Evolutionary conservation across 2,797 vertebrate species (phyloP), one percentile per base, ranked within the genome.

Genomic region (Eospalax fontanierii): DNA sequence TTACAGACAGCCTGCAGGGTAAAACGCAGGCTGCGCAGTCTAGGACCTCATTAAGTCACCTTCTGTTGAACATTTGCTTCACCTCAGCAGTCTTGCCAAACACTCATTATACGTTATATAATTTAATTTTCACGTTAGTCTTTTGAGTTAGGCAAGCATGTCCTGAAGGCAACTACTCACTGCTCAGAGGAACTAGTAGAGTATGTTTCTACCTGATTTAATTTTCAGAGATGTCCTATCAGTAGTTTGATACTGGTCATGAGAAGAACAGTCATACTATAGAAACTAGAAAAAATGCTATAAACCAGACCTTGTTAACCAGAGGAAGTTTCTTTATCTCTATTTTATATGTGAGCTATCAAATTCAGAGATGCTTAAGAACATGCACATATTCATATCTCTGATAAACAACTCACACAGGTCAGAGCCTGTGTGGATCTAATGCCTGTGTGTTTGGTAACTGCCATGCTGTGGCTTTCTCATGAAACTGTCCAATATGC

Each of bases 351-450:
- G 76, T 22, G 12, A 90, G 18, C 14, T 73, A 26, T 26, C 40
- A 79, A n/a, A 14, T 86, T 96, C 83, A 90, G 1, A 86, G 63
- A 71, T 85, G 1, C 43, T 79, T 54, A 61, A 81, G 5, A 89
- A 54, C 7, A 2, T 46, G 33, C 30, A 38, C 10, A 46, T n/a
- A 24, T 84, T 90, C 9, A 50, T 21, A 63, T 46, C 87, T 22
- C 21, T 43, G 83, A 89, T 93, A 93, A 91, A 84, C 66, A 84
- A 68, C 30, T 92, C 21, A 65, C 24, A 40, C 89, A 54, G 89
- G 87, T 65, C 66, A 75, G 12, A 74, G 57, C 26, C 30, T 74
- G 7, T 61, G 54, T 78, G 28, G 80, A 70, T 95, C 79, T 75
- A 79, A 85, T 57, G 30, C 6, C 28, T 57, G 8, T 6, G 14